Evolutionary conservation across 2,113 vertebrate species (phyloP), one percentile per base, ranked within the genome.

Genomic region (Stomatorhinus ivindoensis): DNA sequence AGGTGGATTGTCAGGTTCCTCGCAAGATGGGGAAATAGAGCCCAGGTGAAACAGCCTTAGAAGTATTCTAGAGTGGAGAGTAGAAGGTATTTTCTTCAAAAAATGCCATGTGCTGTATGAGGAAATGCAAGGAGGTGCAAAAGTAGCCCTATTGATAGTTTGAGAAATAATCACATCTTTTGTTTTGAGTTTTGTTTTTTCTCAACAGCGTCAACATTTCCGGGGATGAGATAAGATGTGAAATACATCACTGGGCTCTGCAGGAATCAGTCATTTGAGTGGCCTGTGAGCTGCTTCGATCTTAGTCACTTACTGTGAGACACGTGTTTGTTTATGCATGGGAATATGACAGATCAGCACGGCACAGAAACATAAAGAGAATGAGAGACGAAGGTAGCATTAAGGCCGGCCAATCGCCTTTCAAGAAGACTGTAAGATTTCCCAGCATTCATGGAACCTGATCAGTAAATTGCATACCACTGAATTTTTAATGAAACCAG

Each of bases 191-290:
- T 50, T 85, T 39, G 46, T 87, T 87, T 65, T 55, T 35, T 21
- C 44, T 27, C 44, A 19, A 69, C 9, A 19, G 15, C 7, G 39
- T 55, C 44, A 50, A 47, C 53, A 73, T 89, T 89, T 69, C 55
- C 4, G 15, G 82, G 46, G 8, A 35, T 87, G 46, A 31, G 58
- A 35, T 15, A 51, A 86, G 17, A 11, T 35, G 39, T 27, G 35
- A 19, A 42, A 24, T 48, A 21, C 42, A 65, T 87, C 50, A 2
- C 86, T n/a, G 27, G 44, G 39, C 21, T 89, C 47, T 3, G 7
- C 58, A 89, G 27, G 11, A 17, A 73, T 65, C 42, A 39, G 80
- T 48, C 15, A 89, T 89, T 42, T 50, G 55, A 89, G 89, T 3
- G 11, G 55, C 31, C 53, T 50, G 46, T 24, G 46, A 86, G 61